A percentile compares a stretch with the other conserved stretches of the same genome.
phyloP scores from a whole-genome alignment of 2,797 vertebrate genomes.

The Nasua narica region DNA sequence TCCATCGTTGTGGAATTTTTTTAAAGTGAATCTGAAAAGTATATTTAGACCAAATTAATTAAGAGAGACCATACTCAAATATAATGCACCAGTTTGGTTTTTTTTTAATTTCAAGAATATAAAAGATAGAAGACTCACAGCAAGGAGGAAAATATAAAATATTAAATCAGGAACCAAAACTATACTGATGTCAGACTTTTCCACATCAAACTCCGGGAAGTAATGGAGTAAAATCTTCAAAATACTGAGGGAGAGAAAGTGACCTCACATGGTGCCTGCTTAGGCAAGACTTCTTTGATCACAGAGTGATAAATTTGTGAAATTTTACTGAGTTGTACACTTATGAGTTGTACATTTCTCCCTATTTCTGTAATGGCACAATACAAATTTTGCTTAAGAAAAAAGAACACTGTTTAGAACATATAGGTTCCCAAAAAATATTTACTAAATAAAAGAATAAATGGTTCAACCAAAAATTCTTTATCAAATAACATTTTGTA shows the following conservation, averaged over 20 bases:
- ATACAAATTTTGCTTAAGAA: background rate
- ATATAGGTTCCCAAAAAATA: background rate
- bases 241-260: background rate
- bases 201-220: background rate
- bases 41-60: conserved; percentile 1
- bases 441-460: background rate
- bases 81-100: background rate
- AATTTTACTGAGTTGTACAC: background rate
- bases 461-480: background rate
- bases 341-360: background rate
- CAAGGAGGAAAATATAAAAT: background rate
- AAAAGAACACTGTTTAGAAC: background rate
- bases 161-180: background rate
- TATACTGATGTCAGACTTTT: background rate
- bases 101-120: background rate
- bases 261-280: background rate
- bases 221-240: background rate
- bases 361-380: background rate
- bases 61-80: background rate
- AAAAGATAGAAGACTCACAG: background rate
- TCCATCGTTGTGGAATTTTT: background rate
- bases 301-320: background rate
- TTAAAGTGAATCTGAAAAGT: background rate
- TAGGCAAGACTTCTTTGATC: background rate
- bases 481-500: background rate